Evolutionary conservation across 2,888 invertebrate species (phyloP), one percentile per base, ranked within the genome.

Genomic region (Deilephila porcellus): DNA sequence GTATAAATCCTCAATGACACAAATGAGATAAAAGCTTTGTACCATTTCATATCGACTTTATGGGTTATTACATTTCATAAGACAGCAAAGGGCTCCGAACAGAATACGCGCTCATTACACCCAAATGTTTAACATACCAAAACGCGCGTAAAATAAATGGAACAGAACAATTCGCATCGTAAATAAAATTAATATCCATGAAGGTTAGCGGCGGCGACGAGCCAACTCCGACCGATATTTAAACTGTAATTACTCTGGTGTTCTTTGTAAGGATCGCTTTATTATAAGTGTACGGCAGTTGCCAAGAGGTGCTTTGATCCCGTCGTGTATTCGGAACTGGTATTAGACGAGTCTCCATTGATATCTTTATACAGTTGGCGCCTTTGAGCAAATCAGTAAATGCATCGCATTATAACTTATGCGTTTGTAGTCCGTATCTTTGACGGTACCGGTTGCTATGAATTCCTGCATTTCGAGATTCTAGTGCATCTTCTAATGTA

Each of bases 231-330:
- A 19, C 37, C 76, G 79, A 79, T 83, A 83, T 84, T 83, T 80
- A 84, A 83, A 77, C 77, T 82, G 77, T 83, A 84, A 85, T 84
- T 85, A 86, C 74, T 82, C 81, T 79, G 5, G 78, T 78, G 76
- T 74, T 76, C 67, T 72, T 79, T 74, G 79, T 79, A 80, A 80
- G 79, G 77, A 83, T 81, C 82, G 85, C 83, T 88, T 88, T 90
- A 90, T 86, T 87, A 86, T 87, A 82, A 77, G 77, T 80, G 76
- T 60, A 78, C 78, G 82, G 82, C 85, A 81, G 82, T 82, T 87
- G 86, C 88, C 88, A 88, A 88, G 86, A 86, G 81, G 78, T 81
- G 81, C 93, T 93, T 93, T 93, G 92, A 93, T 93, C 90, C 91
- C 79, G 64, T 75, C 82, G 80, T 83, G 83, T 85, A 85, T 84